Evolutionary conservation across 1,140 invertebrate species (phyloP).

Genomic region (Oscheius sp.): DNA sequence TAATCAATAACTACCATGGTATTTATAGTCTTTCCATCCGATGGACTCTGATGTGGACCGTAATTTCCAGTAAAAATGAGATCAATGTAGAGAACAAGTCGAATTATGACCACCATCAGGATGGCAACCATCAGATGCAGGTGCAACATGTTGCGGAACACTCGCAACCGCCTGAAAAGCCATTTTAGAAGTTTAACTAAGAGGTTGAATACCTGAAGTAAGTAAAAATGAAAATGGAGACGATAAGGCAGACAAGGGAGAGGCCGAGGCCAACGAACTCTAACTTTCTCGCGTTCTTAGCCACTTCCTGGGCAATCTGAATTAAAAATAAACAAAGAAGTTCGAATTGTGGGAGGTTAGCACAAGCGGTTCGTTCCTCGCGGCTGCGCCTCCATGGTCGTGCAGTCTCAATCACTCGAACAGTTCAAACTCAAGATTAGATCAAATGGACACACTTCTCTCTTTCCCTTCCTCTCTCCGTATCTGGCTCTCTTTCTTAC

Average conservation of each 20-base stretch:
- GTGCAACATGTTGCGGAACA: constrained; percentile 82
- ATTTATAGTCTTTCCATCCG: constrained; percentile 67
- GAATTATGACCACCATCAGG: constrained; percentile 77
- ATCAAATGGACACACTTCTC: too few species aligned
- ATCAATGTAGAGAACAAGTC: constrained; percentile 80
- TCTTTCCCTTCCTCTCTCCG: too few species aligned
- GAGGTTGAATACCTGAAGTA: constrained; percentile 71
- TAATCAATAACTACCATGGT: constrained; percentile 70
- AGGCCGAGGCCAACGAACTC: constrained; percentile 78
- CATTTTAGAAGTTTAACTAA: background rate
- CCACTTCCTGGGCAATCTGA: constrained; percentile 72
- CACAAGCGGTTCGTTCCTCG: background rate
- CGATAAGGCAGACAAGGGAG: constrained; percentile 74
- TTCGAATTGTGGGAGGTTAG: background rate
- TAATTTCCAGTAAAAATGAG: constrained; percentile 67
- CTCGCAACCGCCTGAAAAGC: constrained; percentile 72
- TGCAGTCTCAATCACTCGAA: too few species aligned
- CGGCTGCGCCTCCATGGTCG: background rate
- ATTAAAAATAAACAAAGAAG: constrained; percentile 18
- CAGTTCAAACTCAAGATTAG: too few species aligned
- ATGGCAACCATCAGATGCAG: constrained; percentile 83
- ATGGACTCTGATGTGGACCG: constrained; percentile 23
- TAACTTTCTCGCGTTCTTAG: constrained; percentile 72
- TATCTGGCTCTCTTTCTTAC: too few species aligned
- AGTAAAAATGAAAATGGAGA: constrained; percentile 77